phyloP scores from a whole-genome alignment of 2,888 invertebrate species.

The Thera britannica region DNA sequence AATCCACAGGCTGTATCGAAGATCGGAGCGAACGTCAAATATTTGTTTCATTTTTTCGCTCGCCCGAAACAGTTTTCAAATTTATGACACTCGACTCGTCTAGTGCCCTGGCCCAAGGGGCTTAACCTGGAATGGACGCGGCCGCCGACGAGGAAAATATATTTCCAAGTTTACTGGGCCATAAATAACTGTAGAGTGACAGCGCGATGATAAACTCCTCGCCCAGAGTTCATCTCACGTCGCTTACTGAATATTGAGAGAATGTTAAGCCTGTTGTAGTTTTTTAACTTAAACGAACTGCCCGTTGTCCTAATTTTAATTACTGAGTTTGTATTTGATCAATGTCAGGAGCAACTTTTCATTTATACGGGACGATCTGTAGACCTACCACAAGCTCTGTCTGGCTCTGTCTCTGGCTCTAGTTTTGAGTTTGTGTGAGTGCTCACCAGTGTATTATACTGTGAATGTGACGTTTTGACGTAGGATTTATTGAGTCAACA shows the following conservation, averaged over 20 bases:
- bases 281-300: constrained; percentile 50
- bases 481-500: no score
- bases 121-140: constrained; percentile 83
- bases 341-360: no score
- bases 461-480: no score
- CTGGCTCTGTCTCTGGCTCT: no score
- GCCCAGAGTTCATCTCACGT: constrained; percentile 77
- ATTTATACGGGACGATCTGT: no score
- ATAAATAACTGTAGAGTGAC: constrained; percentile 84
- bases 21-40: constrained; percentile 70
- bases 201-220: constrained; percentile 81
- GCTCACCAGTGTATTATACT: no score
- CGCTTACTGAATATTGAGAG: constrained; percentile 78
- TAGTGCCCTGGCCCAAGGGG: constrained; percentile 80
- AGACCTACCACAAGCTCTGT: no score
- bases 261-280: constrained; percentile 62
- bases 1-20: constrained; percentile 58
- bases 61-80: constrained; percentile 80
- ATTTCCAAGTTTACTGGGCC: constrained; percentile 84
- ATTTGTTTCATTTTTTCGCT: constrained; percentile 78
- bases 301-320: neutral
- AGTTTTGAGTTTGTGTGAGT: no score
- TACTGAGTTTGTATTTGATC: neutral
- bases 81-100: constrained; percentile 83
- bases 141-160: constrained; percentile 80